Base-by-base conservation (phyloP, 2,113 vertebrate genomes). In the Lates calcarifer region DNA sequence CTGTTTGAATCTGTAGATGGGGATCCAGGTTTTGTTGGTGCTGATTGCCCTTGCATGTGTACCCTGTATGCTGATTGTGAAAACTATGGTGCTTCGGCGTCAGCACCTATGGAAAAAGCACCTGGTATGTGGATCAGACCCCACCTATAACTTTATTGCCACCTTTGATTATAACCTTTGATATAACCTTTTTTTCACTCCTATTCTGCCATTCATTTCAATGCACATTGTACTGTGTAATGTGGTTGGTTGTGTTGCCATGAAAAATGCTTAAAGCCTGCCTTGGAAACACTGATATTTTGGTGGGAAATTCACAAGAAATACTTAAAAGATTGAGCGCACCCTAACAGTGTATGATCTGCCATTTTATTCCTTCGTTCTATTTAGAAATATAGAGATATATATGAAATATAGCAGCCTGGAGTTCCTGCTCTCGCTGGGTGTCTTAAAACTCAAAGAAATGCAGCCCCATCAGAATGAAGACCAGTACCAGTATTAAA, bases 31-130 rank as follows among this genome's bases (percentile, higher is more conserved):
- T 89, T 96, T 99, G 94, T 95, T 99, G 4, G 97, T 98, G 77
- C 95, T 99, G 74, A 95, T 98, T 29, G 98, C 98, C 0, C 89
- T 99, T 53, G 95, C 98, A 43, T 99, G 98, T 81, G 96, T 99
- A 45, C 98, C 98, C 0, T 99, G 97, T 95, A 99, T 99, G 97
- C 95, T 99, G 89, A 87, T 98, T 45, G 95, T 97, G 87, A 99
- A 99, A 92, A 98, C 98, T 17, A 84, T 99, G 92, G 91, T 99
- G 88, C 97, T 99, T 83, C 97, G 97, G 58, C 96, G 93, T 60
- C 97, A 99, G 77, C 96, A 99, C 86, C 89, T 99, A 55, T 95
- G 96, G 94, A 98, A 96, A 90, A 97, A 94, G 83, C 96, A 97
- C 84, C 92, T 98, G 97, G 98, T 99, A 95, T 95, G 97, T 97